These are phyloP conservation scores for Onychostruthus taczanowskii DNA, from an alignment of 2,113 vertebrate genomes.

Conservation along the genomic window DNA sequence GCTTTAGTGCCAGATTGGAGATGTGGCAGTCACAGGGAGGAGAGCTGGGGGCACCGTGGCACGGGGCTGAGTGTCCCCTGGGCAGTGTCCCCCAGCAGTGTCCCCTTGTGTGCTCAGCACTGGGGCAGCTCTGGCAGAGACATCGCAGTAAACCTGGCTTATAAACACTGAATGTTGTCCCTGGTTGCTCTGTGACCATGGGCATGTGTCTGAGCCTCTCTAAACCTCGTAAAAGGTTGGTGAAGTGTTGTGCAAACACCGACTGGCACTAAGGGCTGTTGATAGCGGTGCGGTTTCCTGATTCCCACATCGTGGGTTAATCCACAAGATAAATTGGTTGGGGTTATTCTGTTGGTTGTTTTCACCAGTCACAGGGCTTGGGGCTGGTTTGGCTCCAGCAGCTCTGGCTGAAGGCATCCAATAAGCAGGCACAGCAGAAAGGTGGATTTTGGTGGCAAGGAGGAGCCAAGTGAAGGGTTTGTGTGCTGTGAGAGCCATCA, in stretches of 20 bases:
- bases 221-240: neutral
- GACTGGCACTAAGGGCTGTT: neutral
- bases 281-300: neutral
- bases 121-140: neutral
- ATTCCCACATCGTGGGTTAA: neutral
- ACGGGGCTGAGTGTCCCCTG: neutral
- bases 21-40: neutral
- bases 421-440: neutral
- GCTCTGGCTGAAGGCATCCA: neutral
- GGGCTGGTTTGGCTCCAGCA: neutral
- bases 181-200: neutral
- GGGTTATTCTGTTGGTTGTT: neutral
- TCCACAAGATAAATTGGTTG: neutral
- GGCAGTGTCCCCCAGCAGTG: neutral
- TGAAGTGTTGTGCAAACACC: neutral
- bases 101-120: fast-evolving
- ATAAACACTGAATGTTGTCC: neutral
- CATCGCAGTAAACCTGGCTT: fast-evolving
- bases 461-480: neutral
- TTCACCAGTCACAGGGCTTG: neutral
- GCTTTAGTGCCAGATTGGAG: neutral
- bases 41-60: fast-evolving
- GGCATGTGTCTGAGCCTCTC: neutral
- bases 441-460: neutral
- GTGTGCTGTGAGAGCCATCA: neutral